Evolutionary conservation across 2,113 vertebrate genomes (phyloP).

Genomic region (Orcinus orca): DNA sequence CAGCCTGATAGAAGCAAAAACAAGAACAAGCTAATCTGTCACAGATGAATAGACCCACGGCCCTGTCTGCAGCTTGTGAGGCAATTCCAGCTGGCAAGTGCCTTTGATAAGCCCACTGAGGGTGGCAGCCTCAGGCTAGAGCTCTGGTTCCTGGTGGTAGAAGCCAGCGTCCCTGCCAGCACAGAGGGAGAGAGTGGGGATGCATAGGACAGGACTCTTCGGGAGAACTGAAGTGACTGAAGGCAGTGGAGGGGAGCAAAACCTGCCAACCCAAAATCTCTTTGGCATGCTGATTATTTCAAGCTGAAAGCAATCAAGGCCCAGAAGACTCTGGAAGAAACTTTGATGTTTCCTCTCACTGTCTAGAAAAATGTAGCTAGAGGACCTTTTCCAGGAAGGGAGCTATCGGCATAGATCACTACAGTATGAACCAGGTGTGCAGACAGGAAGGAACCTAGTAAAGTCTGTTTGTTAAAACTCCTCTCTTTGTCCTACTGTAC

Average conservation of each 20-base stretch:
- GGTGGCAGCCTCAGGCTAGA: not conserved
- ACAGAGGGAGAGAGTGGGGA: not conserved
- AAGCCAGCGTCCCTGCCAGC: not conserved
- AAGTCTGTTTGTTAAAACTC: not conserved
- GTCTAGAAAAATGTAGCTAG: not conserved
- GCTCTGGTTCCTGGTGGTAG: not conserved
- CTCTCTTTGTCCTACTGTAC: not conserved
- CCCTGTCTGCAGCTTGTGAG: not conserved
- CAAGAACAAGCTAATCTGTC: not conserved
- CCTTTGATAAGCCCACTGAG: not conserved
- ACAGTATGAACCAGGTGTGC: not conserved
- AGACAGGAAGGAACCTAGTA: not conserved
- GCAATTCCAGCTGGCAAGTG: too few relatives aligned
- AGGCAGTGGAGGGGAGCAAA: not conserved
- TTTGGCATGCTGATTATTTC: not conserved
- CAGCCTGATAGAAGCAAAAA: not conserved
- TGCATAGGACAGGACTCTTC: not conserved
- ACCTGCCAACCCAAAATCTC: not conserved
- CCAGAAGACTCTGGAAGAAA: not conserved
- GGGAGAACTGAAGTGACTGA: not conserved
- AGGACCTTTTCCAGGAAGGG: not conserved
- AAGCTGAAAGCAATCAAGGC: not conserved
- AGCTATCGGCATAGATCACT: not conserved
- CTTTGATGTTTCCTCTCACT: not conserved
- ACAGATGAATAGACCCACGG: fast-evolving